A percentile compares a stretch with the other conserved stretches of the same genome.
phyloP scores from a whole-genome alignment of 2,888 invertebrate species.

The Epinotia ramella region DNA sequence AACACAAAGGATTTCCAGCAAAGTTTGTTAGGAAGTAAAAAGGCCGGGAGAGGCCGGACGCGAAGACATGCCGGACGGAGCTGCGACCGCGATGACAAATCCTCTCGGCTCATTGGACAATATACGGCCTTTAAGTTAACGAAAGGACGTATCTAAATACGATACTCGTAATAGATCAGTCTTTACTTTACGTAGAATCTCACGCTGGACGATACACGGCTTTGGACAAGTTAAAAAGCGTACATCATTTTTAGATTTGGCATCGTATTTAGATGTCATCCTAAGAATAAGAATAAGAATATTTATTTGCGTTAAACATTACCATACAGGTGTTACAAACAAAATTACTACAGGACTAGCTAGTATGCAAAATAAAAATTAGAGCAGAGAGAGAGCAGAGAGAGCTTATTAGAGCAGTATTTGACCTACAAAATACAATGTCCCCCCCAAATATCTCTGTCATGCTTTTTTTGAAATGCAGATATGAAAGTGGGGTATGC shows the following conservation, averaged over 20 bases:
- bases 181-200: not conserved
- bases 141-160: not conserved
- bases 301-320: too few relatives aligned
- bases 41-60: conserved; percentile 47
- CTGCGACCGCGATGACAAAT: conserved; percentile 3
- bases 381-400: too few relatives aligned
- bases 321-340: too few relatives aligned
- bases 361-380: too few relatives aligned
- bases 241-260: not conserved
- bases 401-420: too few relatives aligned
- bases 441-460: too few relatives aligned
- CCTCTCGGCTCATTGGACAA: conserved; percentile 25
- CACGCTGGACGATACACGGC: not conserved
- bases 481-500: too few relatives aligned
- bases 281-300: too few relatives aligned
- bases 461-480: too few relatives aligned
- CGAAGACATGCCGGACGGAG: conserved; percentile 29
- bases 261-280: not conserved
- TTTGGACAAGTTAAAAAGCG: not conserved
- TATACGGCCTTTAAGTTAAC: not conserved
- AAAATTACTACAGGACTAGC: too few relatives aligned
- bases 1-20: conserved; percentile 42
- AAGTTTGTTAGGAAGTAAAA: conserved; percentile 63
- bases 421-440: too few relatives aligned
- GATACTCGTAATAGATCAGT: not conserved